phyloP scores from a whole-genome alignment of 2,888 invertebrate species.

The Dermolepida albohirtum region DNA sequence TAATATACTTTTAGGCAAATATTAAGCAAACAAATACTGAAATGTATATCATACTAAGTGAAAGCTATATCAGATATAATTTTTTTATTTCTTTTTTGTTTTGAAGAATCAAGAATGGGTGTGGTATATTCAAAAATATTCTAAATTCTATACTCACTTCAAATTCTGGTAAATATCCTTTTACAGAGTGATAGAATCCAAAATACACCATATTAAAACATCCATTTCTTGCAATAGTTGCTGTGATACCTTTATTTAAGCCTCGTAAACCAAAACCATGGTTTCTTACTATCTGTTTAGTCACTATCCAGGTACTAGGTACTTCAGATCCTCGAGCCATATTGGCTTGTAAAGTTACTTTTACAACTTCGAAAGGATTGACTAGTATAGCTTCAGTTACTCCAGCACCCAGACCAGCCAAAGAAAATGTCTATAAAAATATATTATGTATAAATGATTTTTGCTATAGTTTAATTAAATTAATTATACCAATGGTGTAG shows the following conservation, averaged over 20 bases:
- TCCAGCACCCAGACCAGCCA: conserved; percentile 91
- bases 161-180: conserved; percentile 76
- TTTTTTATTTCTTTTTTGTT: too few species aligned
- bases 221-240: conserved; percentile 90
- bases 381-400: conserved; percentile 92
- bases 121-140: conserved; percentile 1
- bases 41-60: too few species aligned
- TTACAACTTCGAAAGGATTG: conserved; percentile 96
- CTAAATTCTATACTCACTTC: conserved; percentile 65
- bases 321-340: conserved; percentile 72
- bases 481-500: conserved; percentile 79
- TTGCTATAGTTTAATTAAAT: conserved; percentile 34
- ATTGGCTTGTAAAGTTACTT: conserved; percentile 88
- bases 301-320: conserved; percentile 84
- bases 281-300: conserved; percentile 80
- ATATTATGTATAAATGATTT: conserved; percentile 15
- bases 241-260: conserved; percentile 87
- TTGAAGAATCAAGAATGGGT: too few species aligned
- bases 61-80: too few species aligned
- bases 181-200: conserved; percentile 94
- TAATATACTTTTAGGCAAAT: too few species aligned
- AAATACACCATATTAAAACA: conserved; percentile 95
- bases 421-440: conserved; percentile 80
- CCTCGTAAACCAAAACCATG: conserved; percentile 85
- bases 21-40: too few species aligned